phyloP scores from a whole-genome alignment of 2,888 invertebrate genomes.

The Zygothrica quintamaculata region DNA sequence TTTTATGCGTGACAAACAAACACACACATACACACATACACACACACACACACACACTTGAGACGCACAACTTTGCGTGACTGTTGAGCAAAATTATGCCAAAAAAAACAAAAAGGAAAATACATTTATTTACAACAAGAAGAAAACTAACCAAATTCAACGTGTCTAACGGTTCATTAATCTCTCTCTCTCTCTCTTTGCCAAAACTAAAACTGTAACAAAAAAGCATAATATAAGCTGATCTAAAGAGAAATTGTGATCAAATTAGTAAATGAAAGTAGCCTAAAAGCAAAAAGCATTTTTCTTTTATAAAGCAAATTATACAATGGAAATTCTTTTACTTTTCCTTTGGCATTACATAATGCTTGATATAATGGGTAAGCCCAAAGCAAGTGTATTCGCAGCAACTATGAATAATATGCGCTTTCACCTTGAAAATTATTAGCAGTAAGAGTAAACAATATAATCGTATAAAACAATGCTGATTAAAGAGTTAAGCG shows the following conservation, averaged over 20 bases:
- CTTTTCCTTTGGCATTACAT: too few species aligned
- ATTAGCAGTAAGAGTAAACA: conserved; percentile 14
- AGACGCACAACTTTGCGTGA: conserved; percentile 65
- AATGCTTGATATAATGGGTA: too few species aligned
- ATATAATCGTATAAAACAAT: conserved; percentile 31
- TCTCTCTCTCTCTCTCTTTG: too few species aligned
- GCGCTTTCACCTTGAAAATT: conserved; percentile 57
- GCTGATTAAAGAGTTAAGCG: conserved; percentile 77
- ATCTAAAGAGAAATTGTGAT: too few species aligned
- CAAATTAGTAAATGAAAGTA: too few species aligned
- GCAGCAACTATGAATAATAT: conserved; percentile 40
- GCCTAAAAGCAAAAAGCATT: too few species aligned
- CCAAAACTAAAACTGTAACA: too few species aligned
- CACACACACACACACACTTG: conserved; percentile 28
- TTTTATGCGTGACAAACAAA: conserved; percentile 71
- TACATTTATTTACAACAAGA: conserved; percentile 24
- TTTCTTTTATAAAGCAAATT: too few species aligned
- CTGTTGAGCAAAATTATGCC: conserved; percentile 59
- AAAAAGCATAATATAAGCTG: too few species aligned
- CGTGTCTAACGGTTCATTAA: neutral
- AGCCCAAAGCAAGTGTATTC: neutral
- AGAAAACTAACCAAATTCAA: neutral
- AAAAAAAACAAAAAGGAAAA: conserved; percentile 16
- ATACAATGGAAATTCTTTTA: too few species aligned
- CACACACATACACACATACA: conserved; percentile 28